Base-by-base conservation (phyloP, 2,888 invertebrate genomes). In the Drosophila stalkeri region DNA sequence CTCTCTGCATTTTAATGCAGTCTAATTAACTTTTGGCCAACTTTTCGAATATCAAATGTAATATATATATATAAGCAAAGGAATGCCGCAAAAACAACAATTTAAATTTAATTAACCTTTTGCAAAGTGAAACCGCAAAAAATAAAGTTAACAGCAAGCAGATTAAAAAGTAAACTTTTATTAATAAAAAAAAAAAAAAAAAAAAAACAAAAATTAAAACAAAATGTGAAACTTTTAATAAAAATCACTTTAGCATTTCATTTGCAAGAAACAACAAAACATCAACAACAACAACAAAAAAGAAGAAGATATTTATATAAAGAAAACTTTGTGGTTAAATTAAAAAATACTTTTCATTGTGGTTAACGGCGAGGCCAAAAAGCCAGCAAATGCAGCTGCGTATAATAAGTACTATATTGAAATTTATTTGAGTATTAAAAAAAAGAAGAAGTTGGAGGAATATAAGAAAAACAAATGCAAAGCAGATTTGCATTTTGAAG, bases 311-410 rank as follows among this genome's bases (percentile, higher is more conserved):
- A 47, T 41, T 44, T 65, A 72, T 60, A 46, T 55, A 74, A 77
- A 66, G 54, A 82, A 86, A 86, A 86, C 78, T 86, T 86, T 85
- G 89, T 62, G 86, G 89, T 80, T 76, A 87, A 89, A 86, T 89
- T 87, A 86, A 85, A 85, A 86, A 81, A 80, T 64, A 61, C 83
- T 73, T 80, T 69, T 68, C 72, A 67, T 67, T 80, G 81, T 65
- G 80, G 77, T 80, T 67, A 62, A 59, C 46, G 49, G 55, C 35
- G n/a, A 33, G 43, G 27, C 41, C 55, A 49, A 65, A 64, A 39
- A 54, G 67, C 64, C 64, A 73, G 6, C 54, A 23, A 68, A 64
- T 64, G 37, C 54, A 78, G 77, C 80, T 51, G 31, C 57, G 75
- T 61, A 77, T 77, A 81, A 74, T 59, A 75, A 77, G 80, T 71